phyloP scores from a whole-genome alignment of 2,113 vertebrate species.

The Desmodus rotundus region DNA sequence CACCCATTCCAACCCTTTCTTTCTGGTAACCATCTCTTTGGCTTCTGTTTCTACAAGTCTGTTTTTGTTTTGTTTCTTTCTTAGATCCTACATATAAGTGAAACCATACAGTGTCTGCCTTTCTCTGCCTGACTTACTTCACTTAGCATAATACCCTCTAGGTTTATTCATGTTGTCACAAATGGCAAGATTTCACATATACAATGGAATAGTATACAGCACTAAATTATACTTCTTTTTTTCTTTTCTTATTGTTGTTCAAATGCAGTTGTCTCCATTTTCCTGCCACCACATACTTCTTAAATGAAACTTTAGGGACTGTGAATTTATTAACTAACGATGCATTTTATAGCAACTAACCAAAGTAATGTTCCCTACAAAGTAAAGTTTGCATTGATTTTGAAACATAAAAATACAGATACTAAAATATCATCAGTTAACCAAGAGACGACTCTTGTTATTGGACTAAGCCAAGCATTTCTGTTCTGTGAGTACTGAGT shows the following conservation, averaged over 20 bases:
- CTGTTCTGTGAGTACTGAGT: not conserved
- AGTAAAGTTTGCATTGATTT: not conserved
- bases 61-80: too few relatives aligned
- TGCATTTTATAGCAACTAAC: slow-evolving; percentile 4
- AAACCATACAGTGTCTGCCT: too few relatives aligned
- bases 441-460: not conserved
- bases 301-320: not conserved
- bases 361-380: not conserved
- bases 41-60: not conserved
- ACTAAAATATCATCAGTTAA: not conserved
- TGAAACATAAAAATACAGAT: not conserved
- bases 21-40: not conserved
- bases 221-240: not conserved
- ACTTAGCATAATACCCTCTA: too few relatives aligned
- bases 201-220: too few relatives aligned
- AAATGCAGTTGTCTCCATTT: too few relatives aligned
- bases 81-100: too few relatives aligned
- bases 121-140: too few relatives aligned
- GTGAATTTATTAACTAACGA: not conserved
- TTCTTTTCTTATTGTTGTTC: not conserved
- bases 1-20: not conserved
- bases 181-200: too few relatives aligned
- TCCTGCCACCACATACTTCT: not conserved
- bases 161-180: too few relatives aligned
- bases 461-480: not conserved